phyloP scores from a whole-genome alignment of 1,140 invertebrate genomes.

The Drosophila micromelanica region DNA sequence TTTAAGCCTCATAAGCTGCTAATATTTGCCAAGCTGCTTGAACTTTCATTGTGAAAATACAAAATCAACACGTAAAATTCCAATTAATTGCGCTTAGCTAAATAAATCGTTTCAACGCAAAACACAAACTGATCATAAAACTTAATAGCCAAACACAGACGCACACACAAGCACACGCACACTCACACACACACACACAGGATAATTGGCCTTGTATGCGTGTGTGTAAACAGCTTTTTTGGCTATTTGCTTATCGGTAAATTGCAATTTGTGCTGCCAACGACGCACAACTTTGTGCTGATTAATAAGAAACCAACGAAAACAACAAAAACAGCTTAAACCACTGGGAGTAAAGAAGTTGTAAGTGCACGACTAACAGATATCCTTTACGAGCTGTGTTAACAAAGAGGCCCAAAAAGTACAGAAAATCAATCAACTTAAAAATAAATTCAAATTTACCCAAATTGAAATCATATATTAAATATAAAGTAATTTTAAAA shows the following conservation, averaged over 20 bases:
- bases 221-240: conserved; percentile 61
- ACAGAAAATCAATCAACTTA: no score
- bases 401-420: no score
- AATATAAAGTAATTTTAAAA: no score
- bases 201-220: conserved; percentile 40
- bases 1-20: neutral
- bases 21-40: conserved; percentile 16
- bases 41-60: conserved; percentile 27
- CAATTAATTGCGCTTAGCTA: conserved; percentile 82
- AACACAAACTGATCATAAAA: conserved; percentile 82
- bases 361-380: no score
- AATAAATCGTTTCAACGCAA: conserved; percentile 81
- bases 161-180: conserved; percentile 19
- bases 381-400: no score
- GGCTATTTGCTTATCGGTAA: conserved; percentile 79
- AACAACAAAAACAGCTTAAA: conserved; percentile 19
- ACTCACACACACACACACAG: conserved; percentile 4
- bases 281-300: conserved; percentile 73
- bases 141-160: conserved; percentile 70
- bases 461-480: no score
- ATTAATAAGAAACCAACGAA: conserved; percentile 72
- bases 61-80: conserved; percentile 83
- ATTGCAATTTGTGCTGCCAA: conserved; percentile 61
- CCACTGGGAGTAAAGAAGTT: no score
- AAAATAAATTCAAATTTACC: no score